Percentiles rank a stretch among this genome's conserved stretches.
These are phyloP conservation scores for Hippasteria phrygiana DNA, from an alignment of 53 echinoderm and acorn worm species.

Conservation along the genomic window DNA sequence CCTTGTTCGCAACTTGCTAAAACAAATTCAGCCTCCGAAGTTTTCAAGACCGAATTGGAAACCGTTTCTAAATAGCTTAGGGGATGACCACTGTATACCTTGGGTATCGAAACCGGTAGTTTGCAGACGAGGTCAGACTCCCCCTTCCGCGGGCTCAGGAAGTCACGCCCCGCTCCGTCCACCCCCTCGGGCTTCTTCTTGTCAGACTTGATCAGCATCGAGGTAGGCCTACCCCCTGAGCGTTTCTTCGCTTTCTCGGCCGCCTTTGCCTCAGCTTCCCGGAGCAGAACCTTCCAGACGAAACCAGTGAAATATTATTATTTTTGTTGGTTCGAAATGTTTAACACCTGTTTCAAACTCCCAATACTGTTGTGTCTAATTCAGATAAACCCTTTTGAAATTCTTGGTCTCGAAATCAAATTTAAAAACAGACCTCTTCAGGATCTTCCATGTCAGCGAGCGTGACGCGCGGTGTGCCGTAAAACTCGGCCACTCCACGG, in stretches of 20 bases:
- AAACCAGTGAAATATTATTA: too few relatives aligned
- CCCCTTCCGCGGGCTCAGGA: conserved; percentile 56
- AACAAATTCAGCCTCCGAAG: too few relatives aligned
- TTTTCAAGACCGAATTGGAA: too few relatives aligned
- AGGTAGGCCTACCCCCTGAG: conserved; percentile 39
- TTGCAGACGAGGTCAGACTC: conserved; percentile 82
- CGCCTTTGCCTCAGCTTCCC: conserved; percentile 90
- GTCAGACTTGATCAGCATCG: conserved; percentile 56
- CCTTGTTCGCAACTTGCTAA: too few relatives aligned
- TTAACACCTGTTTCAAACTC: too few relatives aligned
- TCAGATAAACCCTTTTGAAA: too few relatives aligned
- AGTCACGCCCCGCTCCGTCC: conserved; percentile 64
- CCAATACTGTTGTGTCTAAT: too few relatives aligned
- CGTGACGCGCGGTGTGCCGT: conserved; percentile 81
- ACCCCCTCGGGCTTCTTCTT: conserved; percentile 74
- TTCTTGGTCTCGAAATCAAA: too few relatives aligned
- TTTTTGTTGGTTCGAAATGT: too few relatives aligned
- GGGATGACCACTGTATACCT: conserved; percentile 53
- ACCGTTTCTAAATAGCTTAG: too few relatives aligned
- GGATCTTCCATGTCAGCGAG: conserved; percentile 94
- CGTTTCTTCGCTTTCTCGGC: conserved; percentile 80
- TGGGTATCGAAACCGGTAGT: conserved; percentile 85
- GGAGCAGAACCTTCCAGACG: conserved; percentile 76
- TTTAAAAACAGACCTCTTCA: conserved; percentile 66
- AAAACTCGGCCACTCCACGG: conserved; percentile 92